These are phyloP conservation scores for Peucedramus taeniatus DNA, from an alignment of 2,113 vertebrate genomes.

Conservation along the genomic window DNA sequence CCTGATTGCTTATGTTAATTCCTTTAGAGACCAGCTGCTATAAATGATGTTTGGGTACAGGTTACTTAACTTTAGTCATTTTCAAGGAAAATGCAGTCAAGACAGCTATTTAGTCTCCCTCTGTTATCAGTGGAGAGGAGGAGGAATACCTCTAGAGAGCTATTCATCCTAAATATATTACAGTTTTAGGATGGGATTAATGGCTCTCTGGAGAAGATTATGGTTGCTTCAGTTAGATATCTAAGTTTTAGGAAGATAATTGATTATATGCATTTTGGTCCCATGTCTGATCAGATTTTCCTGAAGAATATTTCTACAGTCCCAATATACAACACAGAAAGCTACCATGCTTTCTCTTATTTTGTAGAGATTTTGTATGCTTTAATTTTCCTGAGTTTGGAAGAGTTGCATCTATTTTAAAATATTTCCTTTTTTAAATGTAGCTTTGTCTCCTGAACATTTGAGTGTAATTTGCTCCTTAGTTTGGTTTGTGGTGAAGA, in stretches of 20 bases:
- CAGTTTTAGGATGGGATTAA: slow-evolving; percentile 30
- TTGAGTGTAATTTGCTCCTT: not conserved
- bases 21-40: not conserved
- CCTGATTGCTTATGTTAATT: not conserved
- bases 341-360: not conserved
- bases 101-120: slow-evolving; percentile 8
- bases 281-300: not conserved
- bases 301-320: not conserved
- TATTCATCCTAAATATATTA: slow-evolving; percentile 35
- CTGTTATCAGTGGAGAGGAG: not conserved
- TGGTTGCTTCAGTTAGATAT: slow-evolving; percentile 3
- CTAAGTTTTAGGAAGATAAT: not conserved
- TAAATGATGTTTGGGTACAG: not conserved
- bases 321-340: not conserved
- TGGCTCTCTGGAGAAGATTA: slow-evolving; percentile 20
- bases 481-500: not conserved
- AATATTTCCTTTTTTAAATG: not conserved
- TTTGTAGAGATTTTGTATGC: not conserved
- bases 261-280: not conserved
- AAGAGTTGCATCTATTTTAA: not conserved
- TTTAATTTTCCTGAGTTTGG: not conserved
- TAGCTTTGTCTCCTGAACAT: not conserved
- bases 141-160: slow-evolving; percentile 7
- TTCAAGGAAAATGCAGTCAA: not conserved
- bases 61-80: not conserved